phyloP scores from a whole-genome alignment of 2,888 invertebrate species.

The Cremastobaeus sp. region DNA sequence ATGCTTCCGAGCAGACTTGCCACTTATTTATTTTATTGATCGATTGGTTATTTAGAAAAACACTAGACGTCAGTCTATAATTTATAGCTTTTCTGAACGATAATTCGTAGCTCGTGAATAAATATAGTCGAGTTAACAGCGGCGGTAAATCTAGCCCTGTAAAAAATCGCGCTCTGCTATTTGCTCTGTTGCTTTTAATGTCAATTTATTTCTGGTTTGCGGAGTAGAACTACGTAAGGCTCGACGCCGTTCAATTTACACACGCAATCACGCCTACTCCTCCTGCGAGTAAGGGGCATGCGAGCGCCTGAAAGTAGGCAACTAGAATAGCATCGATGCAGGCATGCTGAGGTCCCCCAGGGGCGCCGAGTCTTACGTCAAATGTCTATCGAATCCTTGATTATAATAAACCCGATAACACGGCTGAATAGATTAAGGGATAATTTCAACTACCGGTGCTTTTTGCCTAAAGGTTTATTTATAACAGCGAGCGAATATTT shows the following conservation, averaged over 20 bases:
- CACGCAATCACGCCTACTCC: constrained; percentile 32
- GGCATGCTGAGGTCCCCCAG: background rate
- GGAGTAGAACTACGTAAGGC: constrained; percentile 5
- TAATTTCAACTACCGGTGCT: no score
- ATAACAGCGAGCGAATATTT: no score
- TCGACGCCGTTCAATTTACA: constrained; percentile 27
- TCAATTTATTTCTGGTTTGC: no score
- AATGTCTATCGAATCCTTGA: background rate
- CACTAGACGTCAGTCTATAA: constrained; percentile 7
- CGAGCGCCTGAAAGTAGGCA: constrained; percentile 41
- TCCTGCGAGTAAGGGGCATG: constrained; percentile 38
- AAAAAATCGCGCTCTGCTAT: no score
- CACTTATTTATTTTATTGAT: background rate
- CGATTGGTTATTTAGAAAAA: constrained; percentile 15
- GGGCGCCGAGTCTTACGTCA: constrained; percentile 8
- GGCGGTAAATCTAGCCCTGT: no score
- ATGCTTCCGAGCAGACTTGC: background rate
- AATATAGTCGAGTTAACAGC: no score
- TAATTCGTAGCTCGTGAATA: no score
- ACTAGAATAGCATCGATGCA: constrained; percentile 31
- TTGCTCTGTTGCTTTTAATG: no score
- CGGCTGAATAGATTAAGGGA: no score
- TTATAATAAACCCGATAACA: no score
- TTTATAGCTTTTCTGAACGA: background rate
- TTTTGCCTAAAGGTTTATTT: no score